Conservation (phyloP, 2,797 vertebrate species). For the Mallotus villosus region DNA sequence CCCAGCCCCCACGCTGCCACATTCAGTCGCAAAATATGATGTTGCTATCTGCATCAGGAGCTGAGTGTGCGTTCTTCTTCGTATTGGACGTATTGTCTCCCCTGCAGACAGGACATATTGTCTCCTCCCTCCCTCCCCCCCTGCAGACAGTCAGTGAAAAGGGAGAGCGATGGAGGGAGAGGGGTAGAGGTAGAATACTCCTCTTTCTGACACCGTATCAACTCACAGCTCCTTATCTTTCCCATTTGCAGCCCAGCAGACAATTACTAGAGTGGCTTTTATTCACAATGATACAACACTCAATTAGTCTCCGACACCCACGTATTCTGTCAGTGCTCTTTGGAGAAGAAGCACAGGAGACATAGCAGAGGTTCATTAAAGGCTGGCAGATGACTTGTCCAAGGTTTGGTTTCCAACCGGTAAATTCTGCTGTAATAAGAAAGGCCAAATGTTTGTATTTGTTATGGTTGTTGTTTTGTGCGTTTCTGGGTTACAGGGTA, state of each 20-base stretch:
- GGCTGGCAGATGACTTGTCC: conserved; percentile 53
- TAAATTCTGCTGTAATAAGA: conserved; percentile 85
- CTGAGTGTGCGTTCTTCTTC: conserved; percentile 61
- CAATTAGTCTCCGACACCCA: conserved; percentile 76
- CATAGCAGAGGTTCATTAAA: conserved; percentile 78
- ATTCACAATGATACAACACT: conserved; percentile 77
- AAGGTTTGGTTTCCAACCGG: conserved; percentile 83
- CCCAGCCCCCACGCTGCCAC: conserved; percentile 23
- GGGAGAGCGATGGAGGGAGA: conserved; percentile 41
- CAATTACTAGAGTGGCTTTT: conserved; percentile 75
- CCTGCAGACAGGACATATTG: conserved; percentile 41
- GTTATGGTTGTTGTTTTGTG: background rate
- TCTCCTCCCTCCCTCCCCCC: conserved; percentile 29
- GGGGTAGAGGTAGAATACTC: conserved; percentile 44
- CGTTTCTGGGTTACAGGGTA: background rate
- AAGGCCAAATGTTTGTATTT: background rate
- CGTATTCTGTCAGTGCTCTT: conserved; percentile 77
- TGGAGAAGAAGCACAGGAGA: conserved; percentile 77
- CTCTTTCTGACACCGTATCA: conserved; percentile 61
- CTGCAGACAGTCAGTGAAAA: conserved; percentile 55
- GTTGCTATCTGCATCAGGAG: conserved; percentile 61
- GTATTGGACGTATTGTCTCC: conserved; percentile 53
- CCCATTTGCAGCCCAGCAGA: conserved; percentile 76
- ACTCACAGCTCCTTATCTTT: conserved; percentile 71
- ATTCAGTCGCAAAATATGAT: conserved; percentile 61